Evolutionary conservation across 1,140 invertebrate species (phyloP).

Genomic region (Drosophila mojavensis): DNA sequence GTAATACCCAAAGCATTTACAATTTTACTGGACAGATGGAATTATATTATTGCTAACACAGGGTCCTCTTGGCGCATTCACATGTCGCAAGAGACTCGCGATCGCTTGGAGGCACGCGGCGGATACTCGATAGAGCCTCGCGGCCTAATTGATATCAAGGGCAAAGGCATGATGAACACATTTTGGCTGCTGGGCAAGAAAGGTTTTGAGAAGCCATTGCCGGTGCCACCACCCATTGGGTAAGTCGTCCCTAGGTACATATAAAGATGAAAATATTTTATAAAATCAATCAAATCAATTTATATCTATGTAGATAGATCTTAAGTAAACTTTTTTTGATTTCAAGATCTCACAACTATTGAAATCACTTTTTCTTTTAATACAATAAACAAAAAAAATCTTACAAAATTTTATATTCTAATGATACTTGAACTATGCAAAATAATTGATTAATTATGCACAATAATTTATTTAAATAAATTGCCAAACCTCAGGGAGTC

Average conservation of each 20-base stretch:
- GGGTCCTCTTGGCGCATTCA: conserved; percentile 93
- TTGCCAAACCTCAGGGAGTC: conserved; percentile 58
- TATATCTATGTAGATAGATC: neutral
- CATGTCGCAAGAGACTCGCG: conserved; percentile 91
- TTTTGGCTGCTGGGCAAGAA: conserved; percentile 96
- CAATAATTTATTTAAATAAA: neutral
- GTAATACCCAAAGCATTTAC: conserved; percentile 84
- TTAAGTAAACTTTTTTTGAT: too few relatives aligned
- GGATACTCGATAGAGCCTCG: conserved; percentile 92
- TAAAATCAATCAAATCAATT: neutral
- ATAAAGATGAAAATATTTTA: neutral
- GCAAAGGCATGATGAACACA: conserved; percentile 95
- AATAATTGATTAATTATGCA: too few relatives aligned
- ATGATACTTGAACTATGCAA: too few relatives aligned
- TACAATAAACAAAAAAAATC: too few relatives aligned
- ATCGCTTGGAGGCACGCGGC: conserved; percentile 89
- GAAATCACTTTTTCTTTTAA: too few relatives aligned
- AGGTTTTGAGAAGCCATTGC: conserved; percentile 93
- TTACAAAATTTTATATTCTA: too few relatives aligned
- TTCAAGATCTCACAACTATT: too few relatives aligned
- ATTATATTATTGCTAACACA: conserved; percentile 49
- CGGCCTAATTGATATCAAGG: conserved; percentile 93
- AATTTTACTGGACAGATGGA: neutral
- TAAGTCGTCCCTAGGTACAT: conserved; percentile 84
- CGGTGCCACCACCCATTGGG: conserved; percentile 91